Evolutionary conservation across 2,888 invertebrate genomes (phyloP).

Genomic region (Volucella zonaria): DNA sequence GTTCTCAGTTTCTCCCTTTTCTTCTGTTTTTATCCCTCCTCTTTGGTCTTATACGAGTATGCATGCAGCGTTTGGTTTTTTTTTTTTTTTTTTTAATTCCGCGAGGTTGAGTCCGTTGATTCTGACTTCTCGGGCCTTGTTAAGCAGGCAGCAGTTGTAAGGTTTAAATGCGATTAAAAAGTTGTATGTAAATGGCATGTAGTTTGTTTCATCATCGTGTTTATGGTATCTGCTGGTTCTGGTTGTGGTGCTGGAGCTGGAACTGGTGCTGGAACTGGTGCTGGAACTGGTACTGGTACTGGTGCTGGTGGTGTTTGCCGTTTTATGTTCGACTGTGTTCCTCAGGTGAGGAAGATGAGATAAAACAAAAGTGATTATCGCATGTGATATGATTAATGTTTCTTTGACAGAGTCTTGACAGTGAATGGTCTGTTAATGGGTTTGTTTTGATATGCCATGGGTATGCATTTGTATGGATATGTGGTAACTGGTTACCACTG

Average conservation of each 20-base stretch:
- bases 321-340: not conserved
- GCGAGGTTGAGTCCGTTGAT: not conserved
- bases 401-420: slow-evolving; percentile 49
- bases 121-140: not conserved
- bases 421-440: slow-evolving; percentile 50
- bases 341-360: slow-evolving; percentile 29
- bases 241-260: slow-evolving; percentile 2
- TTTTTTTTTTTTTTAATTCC: not conserved
- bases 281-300: not conserved
- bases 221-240: not conserved
- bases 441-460: slow-evolving; percentile 4
- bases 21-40: slow-evolving; percentile 15
- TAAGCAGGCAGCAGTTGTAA: slow-evolving; percentile 56
- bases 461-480: not conserved
- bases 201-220: slow-evolving; percentile 57
- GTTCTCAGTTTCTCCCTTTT: not conserved
- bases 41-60: not conserved
- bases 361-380: slow-evolving; percentile 65
- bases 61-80: not conserved
- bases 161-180: slow-evolving; percentile 64
- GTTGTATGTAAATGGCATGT: slow-evolving; percentile 69
- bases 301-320: not conserved
- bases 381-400: slow-evolving; percentile 61
- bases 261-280: not conserved
- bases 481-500: too few relatives aligned